These are phyloP conservation scores for Accipiter cooperii DNA, from an alignment of 2,113 vertebrate species.

Conservation along the genomic window DNA sequence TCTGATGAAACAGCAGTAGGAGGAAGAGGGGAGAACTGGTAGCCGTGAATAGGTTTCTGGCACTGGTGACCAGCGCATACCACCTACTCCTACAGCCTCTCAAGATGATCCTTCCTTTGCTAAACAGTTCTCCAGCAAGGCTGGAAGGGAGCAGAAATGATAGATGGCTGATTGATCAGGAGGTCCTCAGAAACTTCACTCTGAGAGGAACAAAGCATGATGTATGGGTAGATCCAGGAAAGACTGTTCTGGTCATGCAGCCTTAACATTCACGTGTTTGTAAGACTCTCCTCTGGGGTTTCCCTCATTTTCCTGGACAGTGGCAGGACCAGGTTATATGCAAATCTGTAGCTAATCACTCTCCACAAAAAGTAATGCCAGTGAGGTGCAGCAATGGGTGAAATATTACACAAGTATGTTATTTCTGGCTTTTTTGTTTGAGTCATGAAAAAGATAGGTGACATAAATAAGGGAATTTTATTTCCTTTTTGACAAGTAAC, in stretches of 20 bases:
- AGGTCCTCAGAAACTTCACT: neutral
- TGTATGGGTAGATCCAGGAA: neutral
- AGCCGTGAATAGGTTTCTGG: neutral
- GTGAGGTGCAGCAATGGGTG: neutral
- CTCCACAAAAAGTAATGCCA: neutral
- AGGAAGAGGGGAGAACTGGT: neutral
- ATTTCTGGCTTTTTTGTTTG: neutral
- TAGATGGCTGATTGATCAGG: neutral
- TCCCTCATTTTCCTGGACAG: neutral
- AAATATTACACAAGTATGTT: neutral
- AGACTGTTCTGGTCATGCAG: neutral
- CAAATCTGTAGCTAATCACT: neutral
- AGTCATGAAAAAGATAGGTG: neutral
- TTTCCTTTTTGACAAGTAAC: neutral
- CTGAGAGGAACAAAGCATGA: neutral
- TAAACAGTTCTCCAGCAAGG: neutral
- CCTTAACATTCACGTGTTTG: neutral
- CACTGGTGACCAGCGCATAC: neutral
- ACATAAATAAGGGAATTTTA: neutral
- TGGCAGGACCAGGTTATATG: neutral
- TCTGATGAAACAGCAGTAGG: neutral
- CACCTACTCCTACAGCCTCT: neutral
- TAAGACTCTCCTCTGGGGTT: neutral
- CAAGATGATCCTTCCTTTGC: neutral
- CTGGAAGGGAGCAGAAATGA: neutral